Evolutionary conservation across 2,888 invertebrate species (phyloP), one percentile per base, ranked within the genome.

Genomic region (Orchestes rusci): DNA sequence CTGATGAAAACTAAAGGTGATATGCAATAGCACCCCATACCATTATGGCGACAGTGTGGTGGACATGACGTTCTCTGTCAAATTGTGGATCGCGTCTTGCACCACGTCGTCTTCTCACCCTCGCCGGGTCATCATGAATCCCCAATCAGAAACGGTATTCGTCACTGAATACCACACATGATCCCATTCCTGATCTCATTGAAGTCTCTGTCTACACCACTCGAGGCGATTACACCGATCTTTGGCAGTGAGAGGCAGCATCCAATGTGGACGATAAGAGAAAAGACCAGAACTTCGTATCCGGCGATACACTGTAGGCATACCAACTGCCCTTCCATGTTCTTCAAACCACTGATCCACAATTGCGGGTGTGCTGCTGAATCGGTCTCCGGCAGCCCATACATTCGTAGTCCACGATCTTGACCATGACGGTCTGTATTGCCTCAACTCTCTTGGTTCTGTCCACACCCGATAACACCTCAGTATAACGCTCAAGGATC

Each of bases 151-250:
- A 30, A 30, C 30, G 32, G 16, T 7, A 39, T 29, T 17, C 20
- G 29, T 43, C 39, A 32, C 33, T 42, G 20, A 44, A 44, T 13
- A 32, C 32, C n/a, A n/a, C 13, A 30, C 32, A 1, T 16, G 18
- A 31, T 42, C 12, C 39, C 44, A 41, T 44, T 44, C 44, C 27
- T 18, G 19, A 16, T 44, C 33, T 40, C 39, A 41, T 30, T 32
- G 4, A 7, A 4, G 19, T 32, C 33, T 17, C 16, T 33, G 32
- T 40, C 32, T 39, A 18, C 27, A 27, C 2, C 39, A 39, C 16
- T 39, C 10, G 10, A 3, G 28, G 13, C 20, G 28, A n/a, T 29
- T 39, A 17, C 28, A 30, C 29, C 29, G 18, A 42, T 38, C 15
- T 28, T 36, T n/a, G 30, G n/a, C n/a, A n/a, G n/a, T n/a, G n/a